phyloP scores from a whole-genome alignment of 2,797 vertebrate species.

The Rhinichthys osculus region DNA sequence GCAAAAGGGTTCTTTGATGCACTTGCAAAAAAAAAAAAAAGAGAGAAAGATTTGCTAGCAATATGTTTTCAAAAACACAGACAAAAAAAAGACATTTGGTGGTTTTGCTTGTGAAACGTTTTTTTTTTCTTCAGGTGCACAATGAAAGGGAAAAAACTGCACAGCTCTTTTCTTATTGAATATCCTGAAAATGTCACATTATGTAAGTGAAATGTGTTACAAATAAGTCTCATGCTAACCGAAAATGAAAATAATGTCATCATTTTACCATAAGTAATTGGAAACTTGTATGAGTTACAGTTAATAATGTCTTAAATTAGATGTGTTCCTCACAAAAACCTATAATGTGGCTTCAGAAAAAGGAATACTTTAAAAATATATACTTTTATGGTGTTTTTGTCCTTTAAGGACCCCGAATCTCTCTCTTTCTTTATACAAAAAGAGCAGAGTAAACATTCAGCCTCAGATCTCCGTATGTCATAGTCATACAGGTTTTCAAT shows the following conservation, averaged over 20 bases:
- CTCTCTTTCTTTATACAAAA: neutral
- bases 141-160: neutral
- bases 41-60: neutral
- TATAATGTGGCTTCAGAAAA: neutral
- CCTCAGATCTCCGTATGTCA: neutral
- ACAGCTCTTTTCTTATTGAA: neutral
- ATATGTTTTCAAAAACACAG: neutral
- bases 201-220: neutral
- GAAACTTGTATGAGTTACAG: neutral
- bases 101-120: neutral
- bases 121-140: neutral
- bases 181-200: neutral
- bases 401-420: neutral
- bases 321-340: neutral
- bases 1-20: neutral
- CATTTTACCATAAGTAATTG: neutral
- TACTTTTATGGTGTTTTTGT: too few species aligned
- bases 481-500: neutral
- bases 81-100: neutral
- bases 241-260: neutral
- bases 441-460: neutral
- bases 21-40: neutral
- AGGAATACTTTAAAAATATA: too few species aligned
- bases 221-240: too few species aligned
- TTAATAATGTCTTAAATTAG: neutral